These are phyloP conservation scores for Actenoides hombroni DNA, from an alignment of 2,113 vertebrate species.

Conservation along the genomic window DNA sequence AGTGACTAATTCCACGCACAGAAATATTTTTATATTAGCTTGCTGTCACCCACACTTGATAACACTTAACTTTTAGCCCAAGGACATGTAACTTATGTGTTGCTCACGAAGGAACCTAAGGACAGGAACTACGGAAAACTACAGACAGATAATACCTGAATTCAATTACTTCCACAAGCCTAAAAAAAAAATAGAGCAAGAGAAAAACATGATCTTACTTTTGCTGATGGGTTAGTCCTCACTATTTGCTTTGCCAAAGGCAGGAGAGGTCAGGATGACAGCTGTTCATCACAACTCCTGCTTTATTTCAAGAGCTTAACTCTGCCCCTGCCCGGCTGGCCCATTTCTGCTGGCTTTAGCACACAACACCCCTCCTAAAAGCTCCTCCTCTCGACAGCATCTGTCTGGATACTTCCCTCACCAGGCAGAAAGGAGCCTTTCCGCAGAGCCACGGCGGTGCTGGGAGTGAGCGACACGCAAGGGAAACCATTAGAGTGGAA, in stretches of 20 bases:
- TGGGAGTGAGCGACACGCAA: background rate
- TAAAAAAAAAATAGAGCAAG: background rate
- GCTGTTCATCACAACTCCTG: slow-evolving; percentile 48
- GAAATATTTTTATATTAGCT: slow-evolving; percentile 26
- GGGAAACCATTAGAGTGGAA: background rate
- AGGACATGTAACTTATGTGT: background rate
- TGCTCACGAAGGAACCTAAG: background rate
- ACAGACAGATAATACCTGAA: background rate
- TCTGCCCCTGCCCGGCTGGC: slow-evolving; percentile 41
- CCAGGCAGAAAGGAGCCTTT: slow-evolving; percentile 44
- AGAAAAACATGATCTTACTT: slow-evolving; percentile 51
- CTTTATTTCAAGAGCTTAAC: slow-evolving; percentile 58
- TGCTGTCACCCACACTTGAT: background rate
- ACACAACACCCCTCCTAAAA: slow-evolving; percentile 5
- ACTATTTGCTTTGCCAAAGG: background rate
- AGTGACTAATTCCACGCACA: background rate
- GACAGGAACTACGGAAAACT: background rate
- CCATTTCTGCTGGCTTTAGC: slow-evolving; percentile 52
- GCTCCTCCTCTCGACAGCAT: slow-evolving; percentile 70
- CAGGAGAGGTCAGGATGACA: slow-evolving; percentile 10
- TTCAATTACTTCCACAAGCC: background rate
- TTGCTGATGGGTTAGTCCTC: slow-evolving; percentile 31
- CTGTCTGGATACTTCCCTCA: slow-evolving; percentile 69
- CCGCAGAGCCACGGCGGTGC: background rate
- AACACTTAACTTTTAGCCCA: slow-evolving; percentile 12